Percentiles rank a stretch among this genome's conserved stretches.
Evolutionary conservation across 1,140 invertebrate species (phyloP).

Genomic region (Magallana angulata): DNA sequence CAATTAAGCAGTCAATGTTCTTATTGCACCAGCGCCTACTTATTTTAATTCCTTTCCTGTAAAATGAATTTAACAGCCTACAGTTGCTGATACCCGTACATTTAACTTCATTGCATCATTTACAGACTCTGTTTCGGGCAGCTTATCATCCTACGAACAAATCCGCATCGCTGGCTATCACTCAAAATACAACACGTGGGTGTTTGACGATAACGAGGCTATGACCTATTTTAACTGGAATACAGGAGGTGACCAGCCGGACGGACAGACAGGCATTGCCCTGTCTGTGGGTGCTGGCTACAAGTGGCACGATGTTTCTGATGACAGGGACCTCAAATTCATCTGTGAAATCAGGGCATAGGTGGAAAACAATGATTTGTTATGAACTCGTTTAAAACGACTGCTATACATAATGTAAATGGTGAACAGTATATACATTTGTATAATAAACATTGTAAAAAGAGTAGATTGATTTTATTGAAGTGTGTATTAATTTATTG

Average conservation of each 20-base stretch:
- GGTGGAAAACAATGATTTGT: neutral
- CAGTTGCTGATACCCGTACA: too few relatives aligned
- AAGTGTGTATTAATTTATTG: too few relatives aligned
- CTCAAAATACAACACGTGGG: neutral
- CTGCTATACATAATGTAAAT: too few relatives aligned
- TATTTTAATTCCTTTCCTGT: too few relatives aligned
- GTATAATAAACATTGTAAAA: too few relatives aligned
- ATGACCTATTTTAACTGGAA: slow-evolving; percentile 43
- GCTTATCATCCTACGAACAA: neutral
- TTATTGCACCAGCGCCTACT: too few relatives aligned
- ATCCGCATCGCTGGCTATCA: slow-evolving; percentile 19
- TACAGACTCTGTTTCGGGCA: neutral
- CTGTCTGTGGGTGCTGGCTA: neutral
- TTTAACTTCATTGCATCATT: neutral
- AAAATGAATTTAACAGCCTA: too few relatives aligned
- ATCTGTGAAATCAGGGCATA: slow-evolving; percentile 34
- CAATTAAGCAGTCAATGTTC: too few relatives aligned
- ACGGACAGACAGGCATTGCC: slow-evolving; percentile 17
- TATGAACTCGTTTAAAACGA: too few relatives aligned
- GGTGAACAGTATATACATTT: too few relatives aligned
- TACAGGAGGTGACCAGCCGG: neutral
- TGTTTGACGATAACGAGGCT: slow-evolving; percentile 5
- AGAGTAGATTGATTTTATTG: too few relatives aligned
- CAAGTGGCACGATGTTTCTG: slow-evolving; percentile 38
- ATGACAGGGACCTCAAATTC: neutral